Evolutionary conservation across 1,140 invertebrate genomes (phyloP), one percentile per base, ranked within the genome.

Genomic region (Monochamus saltuarius): DNA sequence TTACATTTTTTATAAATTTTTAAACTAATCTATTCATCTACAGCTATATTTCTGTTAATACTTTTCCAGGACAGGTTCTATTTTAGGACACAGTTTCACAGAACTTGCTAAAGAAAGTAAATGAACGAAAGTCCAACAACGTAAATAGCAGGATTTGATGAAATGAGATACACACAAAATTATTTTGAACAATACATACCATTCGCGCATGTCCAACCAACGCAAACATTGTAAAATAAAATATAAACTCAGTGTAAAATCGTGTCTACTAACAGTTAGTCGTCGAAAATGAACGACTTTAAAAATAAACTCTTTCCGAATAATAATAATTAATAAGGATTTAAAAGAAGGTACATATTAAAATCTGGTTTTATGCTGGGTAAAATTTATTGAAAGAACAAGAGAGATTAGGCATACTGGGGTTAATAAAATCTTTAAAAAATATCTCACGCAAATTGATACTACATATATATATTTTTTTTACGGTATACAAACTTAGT

Each of bases 181-280:
- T 64, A 63, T 61, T 67, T 62, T 70, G 34, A 67, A 68, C 66
- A 72, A 74, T 75, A 75, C 73, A 73, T 75, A 75, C 73, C 73
- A 73, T 74, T 73, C 71, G 73, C 70, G 69, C 69, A 74, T 68
- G 65, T 75, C 72, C 73, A 75, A 68, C 69, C 69, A 74, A 75
- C 69, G 73, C 69, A 75, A 75, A 71, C 68, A 74, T 67, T 75
- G 67, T 69, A 74, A 71, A 73, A 74, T 61, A 72, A 73, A 68
- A 73, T 59, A 53, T 49, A 64, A 75, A 75, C 69, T 75, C 71
- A 73, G 73, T 75, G 72, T 69, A 68, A 69, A 59, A 62, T 70
- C 50, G 64, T 66, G 58, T 65, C 16, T 43, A 56, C 50, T 39
- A 35, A 34, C 40, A 62, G 56, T 63, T 47, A 62, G 56, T 63